phyloP scores from a whole-genome alignment of 2,797 vertebrate genomes.

The Melanotaenia nigrans region DNA sequence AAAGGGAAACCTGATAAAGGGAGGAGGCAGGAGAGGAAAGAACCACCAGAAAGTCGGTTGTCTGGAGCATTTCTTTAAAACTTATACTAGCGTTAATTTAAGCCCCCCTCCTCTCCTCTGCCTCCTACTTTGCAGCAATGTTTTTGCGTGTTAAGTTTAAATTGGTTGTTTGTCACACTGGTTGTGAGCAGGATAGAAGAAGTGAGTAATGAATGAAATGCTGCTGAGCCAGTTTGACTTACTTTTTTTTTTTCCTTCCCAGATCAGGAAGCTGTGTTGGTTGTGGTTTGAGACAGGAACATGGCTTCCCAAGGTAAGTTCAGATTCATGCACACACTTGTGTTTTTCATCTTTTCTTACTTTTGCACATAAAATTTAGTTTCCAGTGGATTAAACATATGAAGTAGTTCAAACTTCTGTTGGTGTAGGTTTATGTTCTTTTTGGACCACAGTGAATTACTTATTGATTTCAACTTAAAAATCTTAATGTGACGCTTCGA shows the following conservation, averaged over 20 bases:
- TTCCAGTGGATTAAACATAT: conserved; percentile 6
- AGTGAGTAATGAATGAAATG: conserved; percentile 5
- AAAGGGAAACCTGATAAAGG: conserved; percentile 47
- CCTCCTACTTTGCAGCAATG: neutral
- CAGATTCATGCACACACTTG: neutral
- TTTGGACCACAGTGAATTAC: conserved; percentile 40
- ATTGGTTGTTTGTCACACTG: conserved; percentile 23
- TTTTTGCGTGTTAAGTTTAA: conserved; percentile 15
- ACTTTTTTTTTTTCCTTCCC: conserved; percentile 45
- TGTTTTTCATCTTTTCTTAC: neutral
- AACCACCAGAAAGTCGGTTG: conserved; percentile 22
- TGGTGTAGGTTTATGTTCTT: conserved; percentile 40
- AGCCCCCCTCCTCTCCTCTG: neutral
- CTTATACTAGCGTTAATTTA: conserved; percentile 8
- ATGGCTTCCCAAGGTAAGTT: conserved; percentile 88
- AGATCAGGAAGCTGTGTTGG: conserved; percentile 88
- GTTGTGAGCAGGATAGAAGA: neutral
- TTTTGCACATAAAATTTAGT: conserved; percentile 11
- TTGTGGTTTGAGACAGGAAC: conserved; percentile 82
- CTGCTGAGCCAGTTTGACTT: conserved; percentile 32
- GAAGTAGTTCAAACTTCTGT: conserved; percentile 3
- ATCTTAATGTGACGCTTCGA: conserved; percentile 21
- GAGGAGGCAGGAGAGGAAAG: conserved; percentile 39
- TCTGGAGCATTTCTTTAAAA: conserved; percentile 14
- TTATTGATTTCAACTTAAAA: conserved; percentile 46